Base-by-base conservation (phyloP, 2,888 invertebrate genomes). In the Cremastobaeus sp. region DNA sequence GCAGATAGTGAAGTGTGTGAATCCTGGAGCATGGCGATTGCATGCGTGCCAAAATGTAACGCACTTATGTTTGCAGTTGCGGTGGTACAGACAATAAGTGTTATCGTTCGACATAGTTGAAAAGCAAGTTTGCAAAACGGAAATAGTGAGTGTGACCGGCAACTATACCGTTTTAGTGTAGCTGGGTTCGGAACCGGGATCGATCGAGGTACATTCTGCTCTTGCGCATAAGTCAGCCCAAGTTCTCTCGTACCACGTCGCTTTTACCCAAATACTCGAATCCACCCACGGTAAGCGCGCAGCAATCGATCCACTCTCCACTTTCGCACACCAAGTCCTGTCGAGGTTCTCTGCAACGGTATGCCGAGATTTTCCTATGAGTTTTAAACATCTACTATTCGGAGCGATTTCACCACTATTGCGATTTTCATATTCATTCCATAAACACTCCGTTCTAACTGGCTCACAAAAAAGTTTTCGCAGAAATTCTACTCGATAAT, bases 201-300 rank as follows among this genome's bases (percentile, higher is more conserved):
- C 84, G 84, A 84, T 84, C 82, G 83, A 84, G 83, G 83, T 83
- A 76, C 76, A 73, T 52, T 76, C 76, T 78, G 83, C 82, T 79
- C 83, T 78, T 82, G 84, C 84, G 84, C 83, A 83, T 77, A 76
- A 64, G 35, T 74, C 77, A 55, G 76, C 71, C 65, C 72, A 35
- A 47, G 60, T 41, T 34, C 47, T 52, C 52, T 59, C 43, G 43
- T 52, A 50, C 71, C 66, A 74, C 72, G 71, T 76, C 77, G 76
- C 68, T 68, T 71, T 75, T 77, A 70, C 64, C 69, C 64, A 75
- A 75, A 70, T 68, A 68, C 62, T 68, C 32, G 55, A 66, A 64
- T 55, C 62, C 64, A 55, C 57, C 64, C 73, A 60, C 32, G 21
- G 60, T 45, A 37, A 50, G 47, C 30, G 50, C 43, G 25, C 48